Conservation (phyloP, 2,113 vertebrate genomes). For the Baryphthengus martii region DNA sequence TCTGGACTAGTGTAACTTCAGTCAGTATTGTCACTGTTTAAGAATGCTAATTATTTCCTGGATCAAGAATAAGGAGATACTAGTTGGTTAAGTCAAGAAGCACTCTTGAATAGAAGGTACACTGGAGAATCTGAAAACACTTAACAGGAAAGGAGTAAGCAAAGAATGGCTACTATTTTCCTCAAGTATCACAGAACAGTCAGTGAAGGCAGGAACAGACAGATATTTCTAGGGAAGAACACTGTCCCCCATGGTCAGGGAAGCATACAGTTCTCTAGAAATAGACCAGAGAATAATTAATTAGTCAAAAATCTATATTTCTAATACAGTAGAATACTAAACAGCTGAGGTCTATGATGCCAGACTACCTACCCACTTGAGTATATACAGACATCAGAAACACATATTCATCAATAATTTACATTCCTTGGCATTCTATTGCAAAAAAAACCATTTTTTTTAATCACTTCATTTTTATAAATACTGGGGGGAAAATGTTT, state of each 20-base stretch:
- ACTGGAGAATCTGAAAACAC: background rate
- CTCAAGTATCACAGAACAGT: background rate
- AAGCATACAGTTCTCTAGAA: background rate
- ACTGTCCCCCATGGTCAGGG: background rate
- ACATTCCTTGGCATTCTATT: background rate
- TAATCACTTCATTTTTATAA: background rate
- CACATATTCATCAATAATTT: background rate
- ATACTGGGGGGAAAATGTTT: background rate
- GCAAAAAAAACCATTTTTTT: background rate
- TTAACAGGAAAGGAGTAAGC: background rate
- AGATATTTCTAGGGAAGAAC: background rate
- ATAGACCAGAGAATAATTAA: background rate
- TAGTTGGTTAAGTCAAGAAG: background rate
- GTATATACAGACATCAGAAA: background rate
- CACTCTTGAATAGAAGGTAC: background rate
- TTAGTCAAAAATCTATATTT: background rate
- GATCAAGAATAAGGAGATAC: background rate
- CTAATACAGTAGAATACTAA: background rate
- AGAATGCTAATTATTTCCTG: background rate
- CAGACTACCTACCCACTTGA: background rate
- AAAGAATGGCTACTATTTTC: background rate
- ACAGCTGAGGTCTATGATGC: background rate
- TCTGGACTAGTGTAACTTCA: background rate
- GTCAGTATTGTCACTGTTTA: background rate
- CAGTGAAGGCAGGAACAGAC: background rate